A percentile compares a stretch with the other conserved stretches of the same genome.
Conservation (phyloP, 2,113 vertebrate genomes). For the Macroglossus sobrinus region DNA sequence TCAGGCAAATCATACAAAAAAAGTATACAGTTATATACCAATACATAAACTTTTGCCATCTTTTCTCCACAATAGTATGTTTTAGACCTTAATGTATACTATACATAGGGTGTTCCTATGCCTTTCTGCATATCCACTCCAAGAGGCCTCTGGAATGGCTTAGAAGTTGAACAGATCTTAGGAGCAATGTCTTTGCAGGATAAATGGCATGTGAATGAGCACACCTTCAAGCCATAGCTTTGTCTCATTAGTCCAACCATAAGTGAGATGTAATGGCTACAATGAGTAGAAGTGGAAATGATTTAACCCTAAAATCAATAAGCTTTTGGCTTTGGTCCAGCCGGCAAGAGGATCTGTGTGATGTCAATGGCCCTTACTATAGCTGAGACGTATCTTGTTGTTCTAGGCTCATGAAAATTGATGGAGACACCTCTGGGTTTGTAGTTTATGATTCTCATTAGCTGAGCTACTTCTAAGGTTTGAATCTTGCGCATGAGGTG, state of each 20-base stretch:
- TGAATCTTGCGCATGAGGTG: constrained; percentile 89
- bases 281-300: constrained; percentile 88
- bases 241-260: constrained; percentile 91
- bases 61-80: constrained; percentile 93
- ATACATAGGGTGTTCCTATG: constrained; percentile 89
- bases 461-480: constrained; percentile 88
- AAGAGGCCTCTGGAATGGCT: constrained; percentile 90
- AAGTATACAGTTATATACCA: constrained; percentile 92
- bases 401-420: constrained; percentile 80
- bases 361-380: constrained; percentile 78
- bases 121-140: constrained; percentile 91
- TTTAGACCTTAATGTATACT: constrained; percentile 92
- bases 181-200: constrained; percentile 90
- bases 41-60: constrained; percentile 91
- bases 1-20: constrained; percentile 91
- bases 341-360: constrained; percentile 83
- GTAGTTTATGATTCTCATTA: constrained; percentile 79
- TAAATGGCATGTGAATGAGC: constrained; percentile 91
- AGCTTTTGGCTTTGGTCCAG: constrained; percentile 87
- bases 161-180: constrained; percentile 89
- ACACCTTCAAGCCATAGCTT: constrained; percentile 91
- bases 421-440: constrained; percentile 83
- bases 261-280: constrained; percentile 91
- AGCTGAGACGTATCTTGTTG: constrained; percentile 83
- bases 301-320: constrained; percentile 91